A percentile compares a stretch with the other conserved stretches of the same genome.
Conservation (phyloP, 2,113 vertebrate species). For the Sakesphorus luctuosus region DNA sequence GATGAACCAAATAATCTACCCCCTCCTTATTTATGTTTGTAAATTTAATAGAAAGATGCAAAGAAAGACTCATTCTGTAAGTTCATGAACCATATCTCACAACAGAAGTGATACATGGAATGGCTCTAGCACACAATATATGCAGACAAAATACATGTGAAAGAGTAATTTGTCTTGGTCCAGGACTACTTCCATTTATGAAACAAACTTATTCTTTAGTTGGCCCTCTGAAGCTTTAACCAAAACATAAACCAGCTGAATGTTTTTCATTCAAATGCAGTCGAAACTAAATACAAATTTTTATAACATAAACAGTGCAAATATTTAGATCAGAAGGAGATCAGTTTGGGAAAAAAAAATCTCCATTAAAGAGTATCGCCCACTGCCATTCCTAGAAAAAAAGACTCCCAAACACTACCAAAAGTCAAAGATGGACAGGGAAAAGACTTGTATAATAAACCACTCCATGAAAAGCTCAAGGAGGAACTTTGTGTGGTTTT, state of each 20-base stretch:
- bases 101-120: background rate
- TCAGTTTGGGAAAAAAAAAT: background rate
- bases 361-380: background rate
- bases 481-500: background rate
- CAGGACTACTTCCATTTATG: background rate
- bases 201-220: background rate
- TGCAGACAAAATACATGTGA: background rate
- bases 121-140: background rate
- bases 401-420: background rate
- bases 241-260: background rate
- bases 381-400: background rate
- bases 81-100: background rate
- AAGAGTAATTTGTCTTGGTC: background rate
- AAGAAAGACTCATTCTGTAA: background rate
- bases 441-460: background rate
- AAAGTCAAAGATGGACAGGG: background rate
- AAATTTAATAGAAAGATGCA: background rate
- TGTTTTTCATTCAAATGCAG: background rate
- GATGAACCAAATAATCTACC: background rate
- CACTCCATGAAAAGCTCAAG: background rate
- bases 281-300: background rate
- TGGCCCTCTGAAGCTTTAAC: background rate
- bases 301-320: background rate
- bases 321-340: background rate
- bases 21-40: background rate